Conservation (phyloP, 2,797 vertebrate species). For the Mormyrops attenuatus region DNA sequence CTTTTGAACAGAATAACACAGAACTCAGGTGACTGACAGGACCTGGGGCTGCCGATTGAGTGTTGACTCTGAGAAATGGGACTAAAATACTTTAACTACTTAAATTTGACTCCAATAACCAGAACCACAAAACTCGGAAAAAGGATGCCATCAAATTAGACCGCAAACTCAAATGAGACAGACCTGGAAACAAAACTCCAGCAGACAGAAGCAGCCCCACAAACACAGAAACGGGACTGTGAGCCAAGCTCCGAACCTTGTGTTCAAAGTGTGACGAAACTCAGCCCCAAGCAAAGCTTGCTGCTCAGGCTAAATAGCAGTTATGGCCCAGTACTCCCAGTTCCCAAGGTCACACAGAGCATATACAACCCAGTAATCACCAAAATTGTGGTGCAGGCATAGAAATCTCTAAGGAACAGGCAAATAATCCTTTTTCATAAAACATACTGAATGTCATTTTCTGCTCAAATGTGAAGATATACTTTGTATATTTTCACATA, state of each 20-base stretch:
- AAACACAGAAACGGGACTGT: neutral
- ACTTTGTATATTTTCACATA: neutral
- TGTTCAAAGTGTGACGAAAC: neutral
- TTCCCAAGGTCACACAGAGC: neutral
- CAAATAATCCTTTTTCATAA: neutral
- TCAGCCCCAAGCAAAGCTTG: neutral
- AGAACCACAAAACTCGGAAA: neutral
- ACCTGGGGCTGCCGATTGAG: neutral
- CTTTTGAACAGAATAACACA: neutral
- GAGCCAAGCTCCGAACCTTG: neutral
- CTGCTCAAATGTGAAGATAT: neutral
- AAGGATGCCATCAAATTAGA: neutral
- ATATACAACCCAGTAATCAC: neutral
- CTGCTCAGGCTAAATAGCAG: neutral
- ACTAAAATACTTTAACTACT: neutral
- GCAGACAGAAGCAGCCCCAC: neutral
- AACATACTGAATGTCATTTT: neutral
- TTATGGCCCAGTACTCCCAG: neutral
- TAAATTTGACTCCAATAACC: neutral
- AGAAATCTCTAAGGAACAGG: constrained; percentile 1
- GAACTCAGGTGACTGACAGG: neutral
- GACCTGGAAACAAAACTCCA: neutral
- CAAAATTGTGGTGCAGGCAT: neutral
- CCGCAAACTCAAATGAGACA: neutral
- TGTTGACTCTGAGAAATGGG: neutral